Conservation (phyloP, 2,888 invertebrate species). For the Odiellus spinosus region DNA sequence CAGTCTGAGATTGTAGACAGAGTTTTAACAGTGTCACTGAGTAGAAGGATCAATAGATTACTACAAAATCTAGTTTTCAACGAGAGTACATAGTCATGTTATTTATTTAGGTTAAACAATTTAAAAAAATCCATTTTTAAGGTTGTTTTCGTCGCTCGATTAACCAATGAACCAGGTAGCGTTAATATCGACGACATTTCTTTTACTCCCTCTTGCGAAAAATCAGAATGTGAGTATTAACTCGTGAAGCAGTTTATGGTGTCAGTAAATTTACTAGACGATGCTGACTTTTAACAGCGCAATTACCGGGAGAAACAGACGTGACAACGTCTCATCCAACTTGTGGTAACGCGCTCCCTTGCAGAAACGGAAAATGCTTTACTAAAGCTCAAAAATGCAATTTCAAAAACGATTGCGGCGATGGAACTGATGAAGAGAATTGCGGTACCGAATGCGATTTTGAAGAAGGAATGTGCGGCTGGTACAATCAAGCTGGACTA, state of each 20-base stretch:
- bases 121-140: too few relatives aligned
- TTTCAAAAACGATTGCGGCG: slow-evolving; percentile 16
- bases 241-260: too few relatives aligned
- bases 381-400: slow-evolving; percentile 9
- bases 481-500: slow-evolving; percentile 11
- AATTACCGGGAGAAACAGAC: slow-evolving; percentile 9
- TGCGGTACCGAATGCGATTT: slow-evolving; percentile 16
- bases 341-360: slow-evolving; percentile 5
- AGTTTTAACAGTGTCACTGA: too few relatives aligned
- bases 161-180: slow-evolving; percentile 1
- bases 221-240: slow-evolving; percentile 4
- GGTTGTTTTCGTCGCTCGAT: slow-evolving; percentile 10
- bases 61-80: neutral
- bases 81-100: neutral
- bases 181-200: slow-evolving; percentile 17
- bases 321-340: slow-evolving; percentile 1
- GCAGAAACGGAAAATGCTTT: slow-evolving; percentile 11
- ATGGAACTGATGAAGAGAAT: slow-evolving; percentile 13
- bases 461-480: slow-evolving; percentile 16
- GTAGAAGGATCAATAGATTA: too few relatives aligned
- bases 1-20: too few relatives aligned
- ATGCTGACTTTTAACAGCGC: too few relatives aligned
- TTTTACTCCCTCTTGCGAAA: slow-evolving; percentile 8
- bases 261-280: too few relatives aligned
- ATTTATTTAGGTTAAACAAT: neutral